Evolutionary conservation across 2,113 vertebrate genomes (phyloP).

Genomic region (Ploceus nigricollis): DNA sequence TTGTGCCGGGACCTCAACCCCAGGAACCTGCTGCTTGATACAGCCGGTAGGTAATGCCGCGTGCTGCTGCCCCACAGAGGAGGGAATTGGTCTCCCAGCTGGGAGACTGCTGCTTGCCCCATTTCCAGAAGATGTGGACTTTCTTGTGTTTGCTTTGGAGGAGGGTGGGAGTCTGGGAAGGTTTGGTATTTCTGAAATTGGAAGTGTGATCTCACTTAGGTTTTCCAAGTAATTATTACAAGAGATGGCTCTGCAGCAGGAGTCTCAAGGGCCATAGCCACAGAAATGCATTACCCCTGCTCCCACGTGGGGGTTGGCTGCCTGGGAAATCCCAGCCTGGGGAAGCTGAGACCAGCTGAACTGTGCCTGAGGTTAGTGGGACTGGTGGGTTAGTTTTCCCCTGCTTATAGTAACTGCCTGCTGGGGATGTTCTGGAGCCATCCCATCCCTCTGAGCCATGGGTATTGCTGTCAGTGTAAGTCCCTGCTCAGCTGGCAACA

Average conservation of each 20-base stretch:
- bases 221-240: not conserved
- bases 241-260: not conserved
- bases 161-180: not conserved
- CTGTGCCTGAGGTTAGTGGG: not conserved
- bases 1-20: slow-evolving; percentile 94
- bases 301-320: not conserved
- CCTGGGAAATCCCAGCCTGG: not conserved
- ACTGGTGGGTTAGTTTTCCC: not conserved
- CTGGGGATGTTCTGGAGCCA: not conserved
- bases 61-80: not conserved
- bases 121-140: not conserved
- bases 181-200: not conserved
- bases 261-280: not conserved
- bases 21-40: slow-evolving; percentile 90
- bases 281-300: not conserved
- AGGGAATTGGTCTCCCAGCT: not conserved
- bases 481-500: not conserved
- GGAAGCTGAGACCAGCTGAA: not conserved
- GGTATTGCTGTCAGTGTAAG: not conserved
- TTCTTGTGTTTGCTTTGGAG: not conserved
- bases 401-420: not conserved
- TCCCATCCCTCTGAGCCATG: not conserved
- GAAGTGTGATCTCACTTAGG: not conserved
- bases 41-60: slow-evolving; percentile 74
- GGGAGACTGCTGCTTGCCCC: not conserved